Percentiles rank a stretch among this genome's conserved stretches.
These are phyloP conservation scores for Drosophila mayaguana DNA, from an alignment of 2,888 invertebrate genomes.

Conservation along the genomic window DNA sequence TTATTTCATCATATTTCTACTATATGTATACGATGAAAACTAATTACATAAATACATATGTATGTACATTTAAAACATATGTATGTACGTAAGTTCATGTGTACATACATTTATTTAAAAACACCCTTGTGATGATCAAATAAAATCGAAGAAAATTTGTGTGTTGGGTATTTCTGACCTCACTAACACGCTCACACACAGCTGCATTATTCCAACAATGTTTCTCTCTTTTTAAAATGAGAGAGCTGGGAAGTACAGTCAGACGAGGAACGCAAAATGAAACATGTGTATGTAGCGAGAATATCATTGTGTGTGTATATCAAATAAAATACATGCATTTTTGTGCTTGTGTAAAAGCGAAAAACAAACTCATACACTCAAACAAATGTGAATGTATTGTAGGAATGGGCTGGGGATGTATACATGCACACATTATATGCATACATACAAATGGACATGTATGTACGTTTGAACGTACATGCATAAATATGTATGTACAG, in stretches of 20 bases:
- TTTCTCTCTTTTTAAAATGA: slow-evolving; percentile 59
- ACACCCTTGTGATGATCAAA: slow-evolving; percentile 52
- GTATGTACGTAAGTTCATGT: slow-evolving; percentile 26
- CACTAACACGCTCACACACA: slow-evolving; percentile 67
- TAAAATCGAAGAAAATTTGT: slow-evolving; percentile 55
- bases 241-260: slow-evolving; percentile 73
- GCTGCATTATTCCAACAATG: slow-evolving; percentile 65
- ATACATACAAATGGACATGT: slow-evolving; percentile 21
- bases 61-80: slow-evolving; percentile 8
- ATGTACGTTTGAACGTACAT: slow-evolving; percentile 32
- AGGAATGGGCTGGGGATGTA: slow-evolving; percentile 37
- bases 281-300: slow-evolving; percentile 70
- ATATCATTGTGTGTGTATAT: slow-evolving; percentile 55
- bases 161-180: slow-evolving; percentile 69
- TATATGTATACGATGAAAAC: background rate
- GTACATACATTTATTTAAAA: slow-evolving; percentile 30
- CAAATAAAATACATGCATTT: slow-evolving; percentile 62
- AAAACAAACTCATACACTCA: slow-evolving; percentile 50
- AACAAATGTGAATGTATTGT: slow-evolving; percentile 44
- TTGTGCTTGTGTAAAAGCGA: slow-evolving; percentile 59
- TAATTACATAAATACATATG: background rate
- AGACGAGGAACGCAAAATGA: slow-evolving; percentile 75
- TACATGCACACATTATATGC: slow-evolving; percentile 13
- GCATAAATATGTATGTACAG: slow-evolving; percentile 20
- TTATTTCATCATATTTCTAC: background rate